A percentile compares a stretch with the other conserved stretches of the same genome.
Conservation (phyloP, 1,140 invertebrate species). For the Globodera ellingtonae region DNA sequence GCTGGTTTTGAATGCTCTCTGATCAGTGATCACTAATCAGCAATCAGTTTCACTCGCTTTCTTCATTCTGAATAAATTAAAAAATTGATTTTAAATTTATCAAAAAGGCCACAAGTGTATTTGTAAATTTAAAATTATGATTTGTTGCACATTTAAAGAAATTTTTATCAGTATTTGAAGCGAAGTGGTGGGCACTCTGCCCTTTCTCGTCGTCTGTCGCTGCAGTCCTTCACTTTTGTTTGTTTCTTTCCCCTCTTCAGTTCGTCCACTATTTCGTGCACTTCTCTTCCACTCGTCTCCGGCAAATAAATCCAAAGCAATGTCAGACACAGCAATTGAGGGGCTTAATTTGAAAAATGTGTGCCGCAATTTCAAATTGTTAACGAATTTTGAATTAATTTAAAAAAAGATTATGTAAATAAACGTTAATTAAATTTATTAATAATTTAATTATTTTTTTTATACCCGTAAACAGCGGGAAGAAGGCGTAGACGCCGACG, state of each 20-base stretch:
- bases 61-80: no score
- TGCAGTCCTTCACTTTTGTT: not conserved
- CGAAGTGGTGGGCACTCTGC: no score
- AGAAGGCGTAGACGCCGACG: slow-evolving; percentile 19
- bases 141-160: no score
- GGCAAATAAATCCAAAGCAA: slow-evolving; percentile 24
- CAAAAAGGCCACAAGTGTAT: no score
- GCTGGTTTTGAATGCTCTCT: no score
- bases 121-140: no score
- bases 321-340: slow-evolving; percentile 10
- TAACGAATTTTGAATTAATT: not conserved
- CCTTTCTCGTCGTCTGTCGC: not conserved
- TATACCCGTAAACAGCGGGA: slow-evolving; percentile 16
- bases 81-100: no score
- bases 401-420: no score
- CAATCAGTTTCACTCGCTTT: no score
- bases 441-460: not conserved
- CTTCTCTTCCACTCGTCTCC: slow-evolving; percentile 22
- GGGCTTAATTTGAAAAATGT: slow-evolving; percentile 1
- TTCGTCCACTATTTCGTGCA: slow-evolving; percentile 31
- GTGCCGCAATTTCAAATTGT: not conserved
- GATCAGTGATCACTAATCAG: no score
- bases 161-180: no score
- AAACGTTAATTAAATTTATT: no score
- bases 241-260: not conserved